A percentile compares a stretch with the other conserved stretches of the same genome.
phyloP scores from a whole-genome alignment of 2,113 vertebrate species.

The Macaca nemestrina region DNA sequence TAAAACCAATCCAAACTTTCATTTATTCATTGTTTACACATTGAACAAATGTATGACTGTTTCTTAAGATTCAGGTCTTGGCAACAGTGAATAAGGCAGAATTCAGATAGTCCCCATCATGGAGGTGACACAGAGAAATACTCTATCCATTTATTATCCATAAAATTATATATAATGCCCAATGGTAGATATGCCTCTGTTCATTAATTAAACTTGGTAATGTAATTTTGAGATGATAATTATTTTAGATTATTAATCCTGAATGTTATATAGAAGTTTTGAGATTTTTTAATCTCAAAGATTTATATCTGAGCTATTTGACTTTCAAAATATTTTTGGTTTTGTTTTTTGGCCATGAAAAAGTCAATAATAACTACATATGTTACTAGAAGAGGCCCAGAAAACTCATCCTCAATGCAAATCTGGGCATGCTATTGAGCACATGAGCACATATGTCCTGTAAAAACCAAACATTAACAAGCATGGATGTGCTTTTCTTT shows the following conservation, averaged over 20 bases:
- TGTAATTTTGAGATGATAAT: background rate
- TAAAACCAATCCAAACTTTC: background rate
- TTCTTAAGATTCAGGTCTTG: background rate
- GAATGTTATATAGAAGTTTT: background rate
- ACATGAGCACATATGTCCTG: background rate
- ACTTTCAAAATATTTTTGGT: background rate
- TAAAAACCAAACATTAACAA: background rate
- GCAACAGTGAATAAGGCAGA: background rate
- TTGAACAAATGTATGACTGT: background rate
- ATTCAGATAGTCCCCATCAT: background rate
- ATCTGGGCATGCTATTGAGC: background rate
- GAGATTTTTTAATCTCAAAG: background rate
- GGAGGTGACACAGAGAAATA: background rate
- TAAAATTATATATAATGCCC: background rate
- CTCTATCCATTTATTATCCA: background rate
- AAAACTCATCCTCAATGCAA: background rate
- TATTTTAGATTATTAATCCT: background rate
- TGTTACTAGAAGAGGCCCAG: background rate
- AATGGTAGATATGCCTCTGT: background rate
- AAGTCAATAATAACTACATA: background rate
- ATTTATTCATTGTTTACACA: background rate
- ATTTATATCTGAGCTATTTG: background rate
- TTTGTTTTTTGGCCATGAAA: background rate
- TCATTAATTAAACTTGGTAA: background rate
- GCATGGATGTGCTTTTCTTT: background rate